Percentiles rank a stretch among this genome's conserved stretches.
Conservation (phyloP, 2,888 invertebrate species). For the Diarsia dahlii region DNA sequence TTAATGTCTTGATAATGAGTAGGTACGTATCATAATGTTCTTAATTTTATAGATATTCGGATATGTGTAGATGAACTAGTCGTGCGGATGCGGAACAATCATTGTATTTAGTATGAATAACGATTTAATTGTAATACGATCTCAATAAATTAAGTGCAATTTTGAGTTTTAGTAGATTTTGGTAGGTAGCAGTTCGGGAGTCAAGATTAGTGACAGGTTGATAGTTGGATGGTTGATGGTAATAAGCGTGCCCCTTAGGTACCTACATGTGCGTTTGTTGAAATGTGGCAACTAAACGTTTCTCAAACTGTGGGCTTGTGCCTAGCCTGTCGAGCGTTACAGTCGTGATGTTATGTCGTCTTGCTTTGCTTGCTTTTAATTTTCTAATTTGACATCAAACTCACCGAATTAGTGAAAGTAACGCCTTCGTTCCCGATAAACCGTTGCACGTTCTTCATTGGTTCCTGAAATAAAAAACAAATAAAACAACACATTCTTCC, state of each 20-base stretch:
- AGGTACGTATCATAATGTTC: conserved; percentile 1
- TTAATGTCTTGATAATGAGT: not conserved
- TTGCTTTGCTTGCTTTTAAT: not conserved
- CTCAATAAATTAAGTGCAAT: not conserved
- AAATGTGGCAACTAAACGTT: not conserved
- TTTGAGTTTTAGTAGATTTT: not conserved
- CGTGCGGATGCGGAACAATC: not conserved
- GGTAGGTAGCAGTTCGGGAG: not conserved
- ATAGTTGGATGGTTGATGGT: not conserved
- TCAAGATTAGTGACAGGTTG: not conserved
- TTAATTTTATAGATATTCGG: not conserved
- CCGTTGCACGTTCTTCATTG: conserved; percentile 92
- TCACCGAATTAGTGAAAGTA: conserved; percentile 94
- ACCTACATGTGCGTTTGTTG: not conserved
- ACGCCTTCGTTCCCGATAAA: conserved; percentile 92
- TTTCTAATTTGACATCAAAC: conserved; percentile 70
- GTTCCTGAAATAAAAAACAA: conserved; percentile 90
- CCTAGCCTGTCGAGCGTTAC: not conserved
- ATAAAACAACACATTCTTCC: conserved; percentile 70
- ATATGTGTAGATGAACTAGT: not conserved
- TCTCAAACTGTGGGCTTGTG: not conserved
- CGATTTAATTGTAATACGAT: not conserved
- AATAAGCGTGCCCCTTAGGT: no score
- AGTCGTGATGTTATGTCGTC: not conserved
- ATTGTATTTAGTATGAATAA: not conserved